Conservation (phyloP, 2,888 invertebrate genomes). For the Thelaira solivaga region DNA sequence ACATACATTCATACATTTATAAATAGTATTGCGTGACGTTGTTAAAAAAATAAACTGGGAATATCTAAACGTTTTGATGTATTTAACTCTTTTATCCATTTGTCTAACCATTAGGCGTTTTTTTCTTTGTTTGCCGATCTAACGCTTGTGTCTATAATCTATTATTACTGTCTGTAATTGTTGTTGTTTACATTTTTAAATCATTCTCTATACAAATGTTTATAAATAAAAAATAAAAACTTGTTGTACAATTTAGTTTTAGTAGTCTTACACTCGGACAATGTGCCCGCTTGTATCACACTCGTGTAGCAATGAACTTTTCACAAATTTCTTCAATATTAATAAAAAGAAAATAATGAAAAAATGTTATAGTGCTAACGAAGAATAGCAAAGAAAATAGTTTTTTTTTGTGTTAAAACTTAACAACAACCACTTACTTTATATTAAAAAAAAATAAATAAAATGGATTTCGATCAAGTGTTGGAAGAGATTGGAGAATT, state of each 20-base stretch:
- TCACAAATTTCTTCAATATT: background rate
- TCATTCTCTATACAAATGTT: slow-evolving; percentile 29
- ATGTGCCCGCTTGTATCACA: background rate
- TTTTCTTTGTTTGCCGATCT: background rate
- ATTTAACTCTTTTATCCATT: background rate
- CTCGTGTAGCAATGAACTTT: background rate
- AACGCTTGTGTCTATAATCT: background rate
- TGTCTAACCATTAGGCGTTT: background rate
- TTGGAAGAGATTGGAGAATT: slow-evolving; percentile 81
- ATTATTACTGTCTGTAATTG: background rate
- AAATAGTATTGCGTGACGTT: too few species aligned
- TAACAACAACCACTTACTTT: background rate
- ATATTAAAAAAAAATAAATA: slow-evolving; percentile 1
- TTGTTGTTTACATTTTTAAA: slow-evolving; percentile 22
- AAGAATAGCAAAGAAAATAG: background rate
- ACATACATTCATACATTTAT: too few species aligned
- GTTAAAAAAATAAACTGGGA: too few species aligned
- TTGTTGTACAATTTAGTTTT: slow-evolving; percentile 5
- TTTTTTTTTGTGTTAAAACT: background rate
- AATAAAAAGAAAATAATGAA: background rate
- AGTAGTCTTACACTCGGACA: background rate
- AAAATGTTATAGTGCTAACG: background rate
- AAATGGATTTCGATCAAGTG: slow-evolving; percentile 81
- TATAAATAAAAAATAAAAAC: slow-evolving; percentile 27
- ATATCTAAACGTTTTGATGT: background rate